Evolutionary conservation across 2,113 vertebrate genomes (phyloP).

Genomic region (Antennarius striatus): DNA sequence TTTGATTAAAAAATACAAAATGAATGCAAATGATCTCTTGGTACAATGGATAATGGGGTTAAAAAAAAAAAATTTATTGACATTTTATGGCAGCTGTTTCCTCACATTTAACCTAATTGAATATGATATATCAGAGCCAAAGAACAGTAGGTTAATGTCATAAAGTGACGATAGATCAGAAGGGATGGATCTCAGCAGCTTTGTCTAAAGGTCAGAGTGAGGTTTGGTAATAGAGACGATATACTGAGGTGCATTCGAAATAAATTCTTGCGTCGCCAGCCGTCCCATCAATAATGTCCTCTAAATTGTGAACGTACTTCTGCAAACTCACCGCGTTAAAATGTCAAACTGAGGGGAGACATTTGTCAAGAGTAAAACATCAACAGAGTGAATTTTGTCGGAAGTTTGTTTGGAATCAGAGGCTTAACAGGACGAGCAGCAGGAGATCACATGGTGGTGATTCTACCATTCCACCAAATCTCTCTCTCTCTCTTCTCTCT

Average conservation of each 20-base stretch:
- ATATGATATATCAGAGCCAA: conserved; percentile 43
- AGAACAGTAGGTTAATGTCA: conserved; percentile 38
- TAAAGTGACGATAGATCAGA: conserved; percentile 40
- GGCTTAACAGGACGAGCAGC: too few relatives aligned
- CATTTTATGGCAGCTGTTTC: conserved; percentile 21
- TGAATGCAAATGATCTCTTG: conserved; percentile 8
- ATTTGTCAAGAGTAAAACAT: background rate
- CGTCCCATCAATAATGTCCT: conserved; percentile 32
- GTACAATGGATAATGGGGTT: background rate
- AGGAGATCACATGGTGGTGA: too few relatives aligned
- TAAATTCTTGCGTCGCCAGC: conserved; percentile 24
- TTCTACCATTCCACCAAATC: too few relatives aligned
- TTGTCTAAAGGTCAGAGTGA: conserved; percentile 57
- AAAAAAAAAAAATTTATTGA: background rate
- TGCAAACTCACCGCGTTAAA: conserved; percentile 19
- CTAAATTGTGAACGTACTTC: conserved; percentile 8
- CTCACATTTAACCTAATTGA: conserved; percentile 45
- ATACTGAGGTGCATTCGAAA: conserved; percentile 31
- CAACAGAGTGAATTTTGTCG: background rate
- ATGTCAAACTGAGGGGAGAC: conserved; percentile 31
- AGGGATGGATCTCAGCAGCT: conserved; percentile 30
- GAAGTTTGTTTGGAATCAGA: background rate
- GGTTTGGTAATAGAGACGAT: conserved; percentile 33
- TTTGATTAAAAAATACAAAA: conserved; percentile 15
- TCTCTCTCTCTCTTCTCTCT: background rate